Evolutionary conservation across 2,113 vertebrate genomes (phyloP).

Genomic region (Irena cyanogastra): DNA sequence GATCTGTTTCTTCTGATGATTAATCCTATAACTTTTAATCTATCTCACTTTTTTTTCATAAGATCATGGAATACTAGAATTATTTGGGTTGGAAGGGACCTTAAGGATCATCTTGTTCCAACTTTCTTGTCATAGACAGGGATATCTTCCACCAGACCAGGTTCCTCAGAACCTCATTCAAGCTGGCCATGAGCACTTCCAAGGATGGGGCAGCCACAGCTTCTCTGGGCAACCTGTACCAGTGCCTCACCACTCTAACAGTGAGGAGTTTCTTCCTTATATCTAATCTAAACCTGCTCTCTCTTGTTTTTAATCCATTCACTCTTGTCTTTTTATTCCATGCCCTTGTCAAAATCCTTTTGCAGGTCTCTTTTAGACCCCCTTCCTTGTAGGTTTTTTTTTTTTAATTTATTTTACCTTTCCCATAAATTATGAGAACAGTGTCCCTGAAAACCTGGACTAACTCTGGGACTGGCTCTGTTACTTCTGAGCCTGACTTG

Average conservation of each 20-base stretch:
- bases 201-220: not conserved
- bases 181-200: not conserved
- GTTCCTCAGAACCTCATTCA: not conserved
- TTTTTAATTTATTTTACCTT: not conserved
- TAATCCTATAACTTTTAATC: not conserved
- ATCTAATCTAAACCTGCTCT: not conserved
- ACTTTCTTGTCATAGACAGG: not conserved
- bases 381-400: not conserved
- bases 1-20: not conserved
- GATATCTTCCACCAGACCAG: not conserved
- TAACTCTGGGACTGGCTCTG: not conserved
- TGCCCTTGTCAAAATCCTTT: not conserved
- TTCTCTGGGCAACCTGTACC: not conserved
- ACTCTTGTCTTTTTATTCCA: not conserved
- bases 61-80: not conserved
- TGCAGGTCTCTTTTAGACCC: not conserved
- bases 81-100: not conserved
- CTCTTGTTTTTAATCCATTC: not conserved
- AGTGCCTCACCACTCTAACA: not conserved
- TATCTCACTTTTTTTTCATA: not conserved
- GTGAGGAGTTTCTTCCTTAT: not conserved
- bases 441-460: not conserved
- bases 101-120: not conserved
- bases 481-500: not conserved
- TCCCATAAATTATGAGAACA: not conserved